Evolutionary conservation across 2,888 invertebrate genomes (phyloP).

Genomic region (Brenthis hecate): DNA sequence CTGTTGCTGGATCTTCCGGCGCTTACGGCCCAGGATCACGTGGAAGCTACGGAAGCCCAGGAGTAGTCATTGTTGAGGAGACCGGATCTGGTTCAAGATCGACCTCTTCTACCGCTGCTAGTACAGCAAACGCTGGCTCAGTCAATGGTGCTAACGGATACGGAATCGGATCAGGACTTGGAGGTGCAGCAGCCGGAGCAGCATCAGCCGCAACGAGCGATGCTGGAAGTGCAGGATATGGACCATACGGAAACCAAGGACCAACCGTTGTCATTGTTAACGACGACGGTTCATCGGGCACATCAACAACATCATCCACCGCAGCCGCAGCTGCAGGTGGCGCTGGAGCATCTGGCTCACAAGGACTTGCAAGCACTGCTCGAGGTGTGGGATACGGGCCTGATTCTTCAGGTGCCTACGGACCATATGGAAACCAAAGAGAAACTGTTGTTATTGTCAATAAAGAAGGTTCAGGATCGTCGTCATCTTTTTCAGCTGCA

Average conservation of each 20-base stretch:
- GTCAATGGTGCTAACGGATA: no score
- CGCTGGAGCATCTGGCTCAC: constrained; percentile 6
- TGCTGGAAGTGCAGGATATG: not conserved
- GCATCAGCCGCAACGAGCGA: not conserved
- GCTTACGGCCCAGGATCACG: not conserved
- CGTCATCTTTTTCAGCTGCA: not conserved
- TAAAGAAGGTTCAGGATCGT: constrained; percentile 6
- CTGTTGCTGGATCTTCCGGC: not conserved
- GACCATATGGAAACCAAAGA: constrained; percentile 4
- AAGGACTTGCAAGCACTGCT: constrained; percentile 1
- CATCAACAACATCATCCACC: not conserved
- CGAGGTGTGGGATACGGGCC: not conserved
- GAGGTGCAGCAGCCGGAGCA: constrained; percentile 14
- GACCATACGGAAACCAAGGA: constrained; percentile 4
- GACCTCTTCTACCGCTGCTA: no score
- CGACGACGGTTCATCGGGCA: not conserved
- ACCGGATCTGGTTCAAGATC: no score
- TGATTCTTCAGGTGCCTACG: not conserved
- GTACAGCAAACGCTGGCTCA: no score
- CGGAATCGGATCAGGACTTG: not conserved
- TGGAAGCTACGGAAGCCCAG: no score
- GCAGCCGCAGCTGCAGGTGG: constrained; percentile 13
- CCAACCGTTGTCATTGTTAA: constrained; percentile 4
- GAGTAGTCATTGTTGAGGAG: no score
- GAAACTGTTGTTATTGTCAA: constrained; percentile 33